Percentiles rank a stretch among this genome's conserved stretches.
These are phyloP conservation scores for Acromyrmex charruanus DNA, from an alignment of 1,140 invertebrate species.

Conservation along the genomic window DNA sequence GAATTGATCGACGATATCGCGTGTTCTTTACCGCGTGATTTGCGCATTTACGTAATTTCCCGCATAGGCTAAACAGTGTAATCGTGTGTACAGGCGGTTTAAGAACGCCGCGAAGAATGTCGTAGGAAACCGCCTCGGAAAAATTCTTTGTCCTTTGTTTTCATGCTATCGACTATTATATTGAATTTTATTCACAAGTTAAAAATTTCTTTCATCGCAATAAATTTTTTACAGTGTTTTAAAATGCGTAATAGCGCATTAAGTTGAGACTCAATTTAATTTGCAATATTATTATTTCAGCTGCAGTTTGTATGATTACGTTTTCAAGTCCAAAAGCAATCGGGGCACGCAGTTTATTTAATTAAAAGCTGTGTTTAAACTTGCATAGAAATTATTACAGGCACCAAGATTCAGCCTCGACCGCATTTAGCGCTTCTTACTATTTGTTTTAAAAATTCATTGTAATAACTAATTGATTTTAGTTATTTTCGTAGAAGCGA, in stretches of 20 bases:
- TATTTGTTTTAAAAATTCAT: neutral
- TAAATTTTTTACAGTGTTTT: no score
- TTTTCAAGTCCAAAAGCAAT: no score
- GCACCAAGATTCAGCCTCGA: no score
- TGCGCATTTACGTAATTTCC: constrained; percentile 48
- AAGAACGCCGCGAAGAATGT: constrained; percentile 10
- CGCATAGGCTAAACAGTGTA: constrained; percentile 34
- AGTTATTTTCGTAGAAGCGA: neutral
- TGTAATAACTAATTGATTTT: neutral
- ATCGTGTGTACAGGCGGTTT: constrained; percentile 12
- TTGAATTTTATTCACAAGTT: neutral
- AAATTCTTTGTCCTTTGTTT: constrained; percentile 14
- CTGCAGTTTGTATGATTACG: no score
- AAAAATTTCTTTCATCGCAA: no score
- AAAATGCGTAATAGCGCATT: no score
- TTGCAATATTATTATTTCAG: no score
- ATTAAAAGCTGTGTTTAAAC: no score
- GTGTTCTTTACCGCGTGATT: constrained; percentile 47
- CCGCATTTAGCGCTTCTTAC: no score
- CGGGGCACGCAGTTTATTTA: no score
- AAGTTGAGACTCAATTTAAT: no score
- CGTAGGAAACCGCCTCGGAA: neutral
- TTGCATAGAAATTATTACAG: no score
- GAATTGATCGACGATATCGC: constrained; percentile 41
- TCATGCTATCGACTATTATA: neutral